Evolutionary conservation across 2,888 invertebrate genomes (phyloP), one percentile per base, ranked within the genome.

Genomic region (Ormia ochracea): DNA sequence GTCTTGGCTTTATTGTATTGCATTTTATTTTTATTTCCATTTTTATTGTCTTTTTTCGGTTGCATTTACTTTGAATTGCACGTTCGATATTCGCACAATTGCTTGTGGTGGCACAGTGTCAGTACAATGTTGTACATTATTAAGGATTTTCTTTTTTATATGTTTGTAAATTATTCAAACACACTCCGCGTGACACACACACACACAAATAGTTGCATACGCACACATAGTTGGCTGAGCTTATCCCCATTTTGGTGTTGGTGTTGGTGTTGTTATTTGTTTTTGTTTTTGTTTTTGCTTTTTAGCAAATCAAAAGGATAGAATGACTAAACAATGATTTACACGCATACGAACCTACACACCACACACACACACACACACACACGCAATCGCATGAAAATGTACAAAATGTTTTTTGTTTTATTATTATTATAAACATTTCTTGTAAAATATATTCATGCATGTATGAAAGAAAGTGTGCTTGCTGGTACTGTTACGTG

Each of bases 61-160:
- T 3, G 12, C 14, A 28, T 50, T 23, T 59, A 19, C 17, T 48
- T 63, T 48, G 48, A n/a, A 33, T 68, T 68, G n/a, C 28, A 52
- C 59, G 43, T 59, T 54, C 58, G 50, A 56, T 17, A 63, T 52
- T 52, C 52, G 72, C 52, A 63, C 26, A 50, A 48, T 75, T 59
- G 58, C 41, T 45, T 50, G 50, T 54, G 23, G 41, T 66, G 54
- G 45, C 31, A 33, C 12, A 23, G 41, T 31, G 45, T 23, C 43
- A 38, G 28, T 45, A 79, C 80, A 76, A 80, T 76, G 80, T 76
- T 80, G 80, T 72, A 63, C 23, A 68, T 58, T 58, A 73, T 38
- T 68, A 66, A 72, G 79, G 70, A 63, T 70, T 68, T 80, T 48
- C 28, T 65, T 58, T 58, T 74, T 66, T 66, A 70, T 63, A 28